Evolutionary conservation across 92 coral and sea anemone genomes (phyloP), one percentile per base, ranked within the genome.

Genomic region (Chrysogorgia sp.): DNA sequence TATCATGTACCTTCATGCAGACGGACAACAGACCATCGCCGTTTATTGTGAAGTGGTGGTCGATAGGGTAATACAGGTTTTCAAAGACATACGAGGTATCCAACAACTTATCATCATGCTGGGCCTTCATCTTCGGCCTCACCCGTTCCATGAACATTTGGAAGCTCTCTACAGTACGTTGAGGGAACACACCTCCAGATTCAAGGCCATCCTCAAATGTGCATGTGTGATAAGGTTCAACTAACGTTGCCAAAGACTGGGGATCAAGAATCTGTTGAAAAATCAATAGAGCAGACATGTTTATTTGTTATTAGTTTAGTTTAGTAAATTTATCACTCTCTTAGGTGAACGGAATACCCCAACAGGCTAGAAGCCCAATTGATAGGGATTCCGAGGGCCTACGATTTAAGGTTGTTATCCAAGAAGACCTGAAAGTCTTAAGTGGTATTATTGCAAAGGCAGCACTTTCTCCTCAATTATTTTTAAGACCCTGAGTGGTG

Each of bases 1-100:
- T 9, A 41, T 72, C 79, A 34, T 52, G 64, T 21, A 72, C 65
- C 35, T 24, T 53, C 63, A 72, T 52, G 25, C 79, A 72, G 58
- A 72, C 79, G 15, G 79, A 53, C 17, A 72, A 31, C 58, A 72
- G 35, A 33, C 79, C 79, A 49, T 72, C 79, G 21, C 79, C 79
- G 35, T 72, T 72, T n/a, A 72, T 2, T 10, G 64, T 34, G 24
- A n/a, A 49, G 37, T 72, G 35, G 21, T 72, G 15, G 0, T 72
- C 64, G 31, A 56, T 10, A 10, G 79, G 79, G 12, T 56, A 14
- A 34, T 5, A 30, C 5, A 22, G 24, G 24, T 35, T 72, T 53
- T 72, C 64, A 17, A 25, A 43, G 17, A 43, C 50, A n/a, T 47
- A 25, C 5, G 76, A 22, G 17, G 34, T 20, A 13, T 25, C 20